Conservation (phyloP, 2,888 invertebrate genomes). For the Ennomos erosarius region DNA sequence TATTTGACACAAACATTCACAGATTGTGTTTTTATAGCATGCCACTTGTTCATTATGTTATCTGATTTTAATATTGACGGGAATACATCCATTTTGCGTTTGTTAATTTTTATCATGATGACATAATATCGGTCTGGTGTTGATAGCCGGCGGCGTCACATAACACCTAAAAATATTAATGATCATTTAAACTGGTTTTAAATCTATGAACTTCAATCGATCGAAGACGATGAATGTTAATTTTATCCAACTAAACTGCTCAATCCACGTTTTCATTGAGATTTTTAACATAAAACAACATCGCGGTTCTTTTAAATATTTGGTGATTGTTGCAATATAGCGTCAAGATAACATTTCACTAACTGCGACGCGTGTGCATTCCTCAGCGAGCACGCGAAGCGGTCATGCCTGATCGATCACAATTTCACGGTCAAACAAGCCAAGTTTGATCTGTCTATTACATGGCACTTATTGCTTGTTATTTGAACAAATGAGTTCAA, state of each 20-base stretch:
- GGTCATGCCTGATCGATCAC: constrained; percentile 70
- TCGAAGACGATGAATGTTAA: too few species aligned
- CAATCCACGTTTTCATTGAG: too few species aligned
- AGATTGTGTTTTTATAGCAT: constrained; percentile 40
- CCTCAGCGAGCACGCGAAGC: constrained; percentile 61
- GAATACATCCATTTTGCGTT: constrained; percentile 22
- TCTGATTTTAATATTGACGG: constrained; percentile 28
- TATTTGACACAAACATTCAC: constrained; percentile 37
- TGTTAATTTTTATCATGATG: constrained; percentile 19
- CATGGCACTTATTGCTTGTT: constrained; percentile 58
- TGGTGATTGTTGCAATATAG: constrained; percentile 31
- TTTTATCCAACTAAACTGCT: too few species aligned
- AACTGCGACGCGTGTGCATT: constrained; percentile 52
- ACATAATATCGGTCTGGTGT: neutral
- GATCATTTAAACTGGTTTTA: too few species aligned
- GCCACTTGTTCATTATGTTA: constrained; percentile 39
- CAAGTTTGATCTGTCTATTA: constrained; percentile 73
- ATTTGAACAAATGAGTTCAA: constrained; percentile 67
- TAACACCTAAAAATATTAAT: too few species aligned
- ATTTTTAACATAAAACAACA: too few species aligned
- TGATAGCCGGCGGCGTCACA: too few species aligned
- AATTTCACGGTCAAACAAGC: constrained; percentile 80
- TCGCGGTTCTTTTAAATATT: neutral
- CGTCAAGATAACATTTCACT: constrained; percentile 21
- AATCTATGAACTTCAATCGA: too few species aligned